Percentiles rank a stretch among this genome's conserved stretches.
Evolutionary conservation across 2,113 vertebrate genomes (phyloP).

Genomic region (Aythya baeri): DNA sequence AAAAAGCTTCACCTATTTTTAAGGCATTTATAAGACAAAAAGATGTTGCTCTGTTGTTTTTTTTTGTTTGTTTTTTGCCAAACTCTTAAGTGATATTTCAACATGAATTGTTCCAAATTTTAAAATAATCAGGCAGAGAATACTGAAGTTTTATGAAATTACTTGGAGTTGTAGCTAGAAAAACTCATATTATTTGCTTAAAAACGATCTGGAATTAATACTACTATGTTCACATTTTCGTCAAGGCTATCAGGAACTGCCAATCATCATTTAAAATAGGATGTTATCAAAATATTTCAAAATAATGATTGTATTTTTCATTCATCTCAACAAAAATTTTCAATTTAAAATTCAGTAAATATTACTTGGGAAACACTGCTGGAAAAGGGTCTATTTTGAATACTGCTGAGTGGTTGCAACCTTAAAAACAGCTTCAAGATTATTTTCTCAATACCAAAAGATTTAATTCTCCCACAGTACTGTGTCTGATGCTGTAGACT

Average conservation of each 20-base stretch:
- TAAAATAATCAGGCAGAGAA: neutral
- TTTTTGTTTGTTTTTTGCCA: neutral
- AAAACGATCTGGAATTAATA: neutral
- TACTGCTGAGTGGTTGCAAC: rapidly evolving
- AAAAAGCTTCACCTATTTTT: neutral
- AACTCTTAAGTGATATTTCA: neutral
- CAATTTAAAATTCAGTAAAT: neutral
- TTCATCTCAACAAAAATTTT: neutral
- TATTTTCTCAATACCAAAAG: neutral
- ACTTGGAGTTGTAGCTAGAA: neutral
- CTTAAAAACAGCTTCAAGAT: neutral
- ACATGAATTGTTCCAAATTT: neutral
- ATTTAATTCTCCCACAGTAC: neutral
- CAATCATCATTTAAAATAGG: neutral
- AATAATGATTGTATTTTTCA: neutral
- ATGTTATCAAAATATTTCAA: neutral
- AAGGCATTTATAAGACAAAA: neutral
- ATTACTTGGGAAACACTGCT: neutral
- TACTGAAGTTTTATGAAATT: neutral
- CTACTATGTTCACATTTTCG: neutral
- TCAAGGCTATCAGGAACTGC: neutral
- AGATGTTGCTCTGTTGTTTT: rapidly evolving
- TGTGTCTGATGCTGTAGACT: neutral
- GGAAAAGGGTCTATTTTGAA: neutral
- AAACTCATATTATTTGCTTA: neutral